phyloP scores from a whole-genome alignment of 2,113 vertebrate genomes.

The Mohoua ochrocephala region DNA sequence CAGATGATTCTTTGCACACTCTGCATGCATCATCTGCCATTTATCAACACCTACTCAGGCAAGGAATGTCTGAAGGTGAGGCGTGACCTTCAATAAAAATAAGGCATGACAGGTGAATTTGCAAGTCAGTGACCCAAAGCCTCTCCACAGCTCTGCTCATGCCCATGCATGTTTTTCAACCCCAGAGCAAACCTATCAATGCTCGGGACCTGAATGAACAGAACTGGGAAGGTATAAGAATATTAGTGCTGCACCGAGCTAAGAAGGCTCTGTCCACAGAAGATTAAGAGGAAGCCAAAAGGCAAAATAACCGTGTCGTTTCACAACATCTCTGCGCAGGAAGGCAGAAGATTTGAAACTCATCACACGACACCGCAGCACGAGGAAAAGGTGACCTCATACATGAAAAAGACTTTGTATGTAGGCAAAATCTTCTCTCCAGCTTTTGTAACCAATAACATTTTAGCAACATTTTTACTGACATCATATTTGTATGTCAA shows the following conservation, averaged over 20 bases:
- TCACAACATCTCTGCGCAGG: not conserved
- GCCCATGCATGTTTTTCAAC: not conserved
- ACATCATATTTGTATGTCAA: not conserved
- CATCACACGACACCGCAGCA: not conserved
- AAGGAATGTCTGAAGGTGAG: not conserved
- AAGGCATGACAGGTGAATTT: not conserved
- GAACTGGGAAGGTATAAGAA: not conserved
- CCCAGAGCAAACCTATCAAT: not conserved
- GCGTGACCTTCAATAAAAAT: not conserved
- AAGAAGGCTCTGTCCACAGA: not conserved
- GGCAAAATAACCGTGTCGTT: not conserved
- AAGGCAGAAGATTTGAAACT: not conserved
- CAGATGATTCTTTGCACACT: not conserved
- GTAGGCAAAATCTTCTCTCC: not conserved
- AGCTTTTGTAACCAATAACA: not conserved
- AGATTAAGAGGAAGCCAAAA: not conserved
- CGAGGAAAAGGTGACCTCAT: not conserved
- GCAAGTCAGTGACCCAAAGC: not conserved
- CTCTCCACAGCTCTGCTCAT: not conserved
- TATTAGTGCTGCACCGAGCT: not conserved
- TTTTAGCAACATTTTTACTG: not conserved
- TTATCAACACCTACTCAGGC: not conserved
- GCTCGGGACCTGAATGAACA: not conserved
- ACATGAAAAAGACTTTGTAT: not conserved
- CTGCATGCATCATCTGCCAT: not conserved